Base-by-base conservation (phyloP, 2,797 vertebrate species). In the Siniperca scherzeri region DNA sequence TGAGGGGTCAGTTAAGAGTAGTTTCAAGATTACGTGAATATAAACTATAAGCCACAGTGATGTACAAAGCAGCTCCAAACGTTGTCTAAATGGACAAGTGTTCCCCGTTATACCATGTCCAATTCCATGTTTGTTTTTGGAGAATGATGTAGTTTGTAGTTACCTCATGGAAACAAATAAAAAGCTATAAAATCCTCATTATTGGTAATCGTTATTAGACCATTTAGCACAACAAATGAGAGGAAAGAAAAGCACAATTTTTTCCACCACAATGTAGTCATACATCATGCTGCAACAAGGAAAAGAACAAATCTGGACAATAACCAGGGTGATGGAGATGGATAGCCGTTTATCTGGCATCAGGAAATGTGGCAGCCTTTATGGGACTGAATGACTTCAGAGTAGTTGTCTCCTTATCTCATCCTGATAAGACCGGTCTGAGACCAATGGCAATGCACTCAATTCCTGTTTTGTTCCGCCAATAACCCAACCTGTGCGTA, bases 351-450 rank as follows among this genome's bases (percentile, higher is more conserved):
- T 92, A 92, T 93, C 90, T 87, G 74, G 64, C 62, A 90, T 87
- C 87, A 89, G 91, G 91, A 94, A 93, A 78, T 90, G 68, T 83
- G 66, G 71, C 55, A 13, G 56, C 71, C 59, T 87, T 90, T 80
- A 90, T 70, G 59, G 77, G 60, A 56, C 66, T 1, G 44, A 74
- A 78, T 80, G 74, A 85, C 86, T 77, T 85, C 82, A 84, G 77
- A 86, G 81, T 33, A 80, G 4, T 61, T 66, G 62, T 79, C 68
- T 87, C 65, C 80, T 89, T 75, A 87, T 90, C 90, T 85, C 0
- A 19, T 65, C 61, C 69, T 53, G 84, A 89, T 90, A 85, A 85
- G 42, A 66, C n/a, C n/a, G 14, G 59, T 60, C 50, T 56, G 72
- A 80, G 87, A 87, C 74, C 77, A 77, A 56, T 53, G 80, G 88